These are phyloP conservation scores for Leuciscus idus DNA, from an alignment of 2,113 vertebrate genomes.

Conservation along the genomic window DNA sequence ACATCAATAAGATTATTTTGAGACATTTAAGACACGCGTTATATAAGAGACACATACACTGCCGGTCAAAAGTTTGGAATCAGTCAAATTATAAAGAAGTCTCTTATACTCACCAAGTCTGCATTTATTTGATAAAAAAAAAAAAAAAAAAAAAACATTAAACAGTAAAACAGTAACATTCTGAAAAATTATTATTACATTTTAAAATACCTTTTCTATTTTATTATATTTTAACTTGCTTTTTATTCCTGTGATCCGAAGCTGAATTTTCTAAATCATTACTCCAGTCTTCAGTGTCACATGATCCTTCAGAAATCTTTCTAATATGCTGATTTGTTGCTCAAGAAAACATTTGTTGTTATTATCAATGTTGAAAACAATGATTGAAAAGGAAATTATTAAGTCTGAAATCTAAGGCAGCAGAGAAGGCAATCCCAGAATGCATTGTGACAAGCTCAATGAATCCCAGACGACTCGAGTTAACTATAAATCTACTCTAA, in stretches of 20 bases:
- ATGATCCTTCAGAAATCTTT: background rate
- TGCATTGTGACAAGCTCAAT: too few relatives aligned
- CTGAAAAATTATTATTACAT: background rate
- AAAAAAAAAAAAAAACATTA: background rate
- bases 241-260: background rate
- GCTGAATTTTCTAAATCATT: background rate
- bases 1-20: too few relatives aligned
- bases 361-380: background rate
- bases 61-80: background rate
- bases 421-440: too few relatives aligned
- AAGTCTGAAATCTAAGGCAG: too few relatives aligned
- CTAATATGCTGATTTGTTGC: background rate
- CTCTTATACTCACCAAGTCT: background rate
- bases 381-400: too few relatives aligned
- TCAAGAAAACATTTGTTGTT: background rate
- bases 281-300: background rate
- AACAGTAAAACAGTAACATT: background rate
- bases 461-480: too few relatives aligned
- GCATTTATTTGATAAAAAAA: background rate
- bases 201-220: background rate
- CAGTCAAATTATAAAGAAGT: background rate
- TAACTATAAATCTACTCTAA: too few relatives aligned
- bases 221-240: background rate
- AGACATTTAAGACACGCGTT: too few relatives aligned
- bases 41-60: too few relatives aligned